These are phyloP conservation scores for Colletes gigas DNA, from an alignment of 1,140 invertebrate species.

Conservation along the genomic window DNA sequence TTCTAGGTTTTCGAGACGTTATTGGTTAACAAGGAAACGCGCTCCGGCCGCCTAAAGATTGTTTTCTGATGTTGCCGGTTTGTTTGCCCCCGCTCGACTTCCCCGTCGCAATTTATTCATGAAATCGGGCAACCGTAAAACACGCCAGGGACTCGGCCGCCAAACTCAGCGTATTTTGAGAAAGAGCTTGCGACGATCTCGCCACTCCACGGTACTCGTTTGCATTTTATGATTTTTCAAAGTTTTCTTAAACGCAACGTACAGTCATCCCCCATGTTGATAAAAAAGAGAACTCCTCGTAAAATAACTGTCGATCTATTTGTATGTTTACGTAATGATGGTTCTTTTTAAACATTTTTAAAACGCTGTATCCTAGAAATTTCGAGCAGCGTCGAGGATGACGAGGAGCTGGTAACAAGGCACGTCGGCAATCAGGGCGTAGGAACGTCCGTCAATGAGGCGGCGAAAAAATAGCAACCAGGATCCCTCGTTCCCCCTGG, in stretches of 20 bases:
- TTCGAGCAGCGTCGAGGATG: too few species aligned
- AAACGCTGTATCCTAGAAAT: too few species aligned
- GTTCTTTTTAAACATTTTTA: too few species aligned
- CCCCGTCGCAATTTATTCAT: constrained; percentile 21
- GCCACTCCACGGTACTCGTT: too few species aligned
- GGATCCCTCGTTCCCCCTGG: neutral
- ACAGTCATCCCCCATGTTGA: too few species aligned
- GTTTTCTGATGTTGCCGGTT: constrained; percentile 28
- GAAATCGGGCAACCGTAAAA: constrained; percentile 16
- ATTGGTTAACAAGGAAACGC: constrained; percentile 33
- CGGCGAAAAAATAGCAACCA: neutral
- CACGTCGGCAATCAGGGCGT: constrained; percentile 8
- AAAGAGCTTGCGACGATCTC: too few species aligned
- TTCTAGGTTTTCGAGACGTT: neutral
- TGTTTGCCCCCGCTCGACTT: neutral
- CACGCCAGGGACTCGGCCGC: too few species aligned
- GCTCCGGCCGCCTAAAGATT: neutral
- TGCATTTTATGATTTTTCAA: too few species aligned
- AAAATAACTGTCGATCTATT: too few species aligned
- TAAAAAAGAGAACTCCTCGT: too few species aligned
- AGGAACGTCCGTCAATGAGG: constrained; percentile 13
- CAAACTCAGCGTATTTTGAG: too few species aligned
- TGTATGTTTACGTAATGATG: too few species aligned
- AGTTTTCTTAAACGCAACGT: neutral
- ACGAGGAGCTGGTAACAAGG: neutral